Base-by-base conservation (phyloP, 1,140 invertebrate genomes). In the Zaprionus kolodkinae region DNA sequence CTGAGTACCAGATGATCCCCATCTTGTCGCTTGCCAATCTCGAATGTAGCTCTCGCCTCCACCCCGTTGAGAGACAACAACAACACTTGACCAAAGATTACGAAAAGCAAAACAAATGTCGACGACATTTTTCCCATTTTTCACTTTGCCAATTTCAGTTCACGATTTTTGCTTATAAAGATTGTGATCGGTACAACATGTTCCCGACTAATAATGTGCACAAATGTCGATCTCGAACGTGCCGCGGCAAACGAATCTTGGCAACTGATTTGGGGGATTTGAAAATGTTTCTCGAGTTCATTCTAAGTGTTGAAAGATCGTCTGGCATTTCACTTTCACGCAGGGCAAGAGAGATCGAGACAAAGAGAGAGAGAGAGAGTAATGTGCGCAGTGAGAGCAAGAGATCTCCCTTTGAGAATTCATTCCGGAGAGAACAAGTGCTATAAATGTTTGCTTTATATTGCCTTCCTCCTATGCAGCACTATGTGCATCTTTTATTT, bases 1-100 rank as follows among this genome's bases (percentile, higher is more conserved):
- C 89, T 91, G 12, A 92, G 43, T 50, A 92, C 59, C 59, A 92
- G 67, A 40, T 86, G 76, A 78, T 92, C 91, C 0, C 82, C 81
- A 1, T 55, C 21, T 3, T 80, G 61, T 21, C 91, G 78, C 1
- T 62, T 9, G 3, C 91, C 91, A 12, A 83, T 83, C 17, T 81
- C 84, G 35, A 81, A 91, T 6, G 12, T 64, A 70, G 0, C 76
- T 66, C 55, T 73, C 79, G 11, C 70, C 55, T 75, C 66, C n/a
- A 73, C 57, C 3, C 56, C 36, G 12, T 43, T 45, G 12, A 1
- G 25, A 4, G 12, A 48, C 6, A 83, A 13, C 12, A 82, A 15
- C 35, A 82, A 25, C 35, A 56, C 60, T 45, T 62, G 59, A 9
- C 54, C 71, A 25, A 55, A 45, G 40, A 79, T 52, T 12, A 83